Base-by-base conservation (phyloP, 2,888 invertebrate species). In the Coleophora deauratella region DNA sequence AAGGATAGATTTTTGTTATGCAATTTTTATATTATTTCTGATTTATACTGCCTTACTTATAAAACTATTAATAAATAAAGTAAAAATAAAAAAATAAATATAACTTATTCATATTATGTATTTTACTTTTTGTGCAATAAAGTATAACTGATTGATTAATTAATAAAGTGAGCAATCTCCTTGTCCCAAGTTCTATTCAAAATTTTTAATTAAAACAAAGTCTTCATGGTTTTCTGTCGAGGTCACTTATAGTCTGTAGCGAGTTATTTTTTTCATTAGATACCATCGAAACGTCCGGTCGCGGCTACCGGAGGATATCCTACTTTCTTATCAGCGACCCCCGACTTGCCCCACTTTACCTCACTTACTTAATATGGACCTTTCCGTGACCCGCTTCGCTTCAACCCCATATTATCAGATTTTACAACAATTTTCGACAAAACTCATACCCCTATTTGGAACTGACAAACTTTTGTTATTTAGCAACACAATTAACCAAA, bases 281-380 rank as follows among this genome's bases (percentile, higher is more conserved):
- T 70, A 70, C 41, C 62, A 74, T 73, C 72, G 51, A 47, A 43
- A 54, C 63, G 56, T 59, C 63, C 59, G 62, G 54, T 51, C 62
- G 49, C 50, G 49, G 60, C 66, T 72, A 74, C 72, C 73, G 69
- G 66, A 65, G 72, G 61, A 71, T 70, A 73, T 72, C 62, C 72
- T 69, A 66, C 62, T 71, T 70, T 57, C 64, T 72, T 78, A 74
- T 75, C 76, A 60, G 42, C 10, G 9, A 27, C n/a, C 41, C 38
- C 31, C 34, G 27, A 35, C 37, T 40, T 37, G 44, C 38, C 40
- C 42, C 28, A 44, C 35, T 42, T 37, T 14, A 32, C 31, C 37
- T 21, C 11, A 21, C 31, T 35, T 46, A 38, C 37, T 54, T 53
- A 58, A 49, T 50, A 48, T 46, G 46, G 50, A 54, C 51, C 61